These are phyloP conservation scores for Phrynosoma blainvillii DNA, from an alignment of 2,113 vertebrate genomes.

Conservation along the genomic window DNA sequence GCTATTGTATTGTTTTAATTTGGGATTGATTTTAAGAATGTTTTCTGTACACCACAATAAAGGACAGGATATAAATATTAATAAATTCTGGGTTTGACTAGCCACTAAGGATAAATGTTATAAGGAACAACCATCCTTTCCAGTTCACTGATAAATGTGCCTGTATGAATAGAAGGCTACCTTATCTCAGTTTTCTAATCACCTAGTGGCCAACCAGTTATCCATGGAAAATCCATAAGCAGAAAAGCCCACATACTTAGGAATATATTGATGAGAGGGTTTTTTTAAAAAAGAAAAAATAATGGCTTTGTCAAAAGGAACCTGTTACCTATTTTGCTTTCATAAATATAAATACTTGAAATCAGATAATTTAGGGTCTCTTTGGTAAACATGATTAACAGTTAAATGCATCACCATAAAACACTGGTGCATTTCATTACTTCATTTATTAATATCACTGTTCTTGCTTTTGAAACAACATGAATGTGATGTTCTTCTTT, in stretches of 20 bases:
- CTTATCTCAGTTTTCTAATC: too few relatives aligned
- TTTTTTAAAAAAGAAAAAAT: constrained; percentile 14
- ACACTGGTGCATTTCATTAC: constrained; percentile 3
- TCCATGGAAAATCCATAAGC: too few relatives aligned
- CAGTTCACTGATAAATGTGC: too few relatives aligned
- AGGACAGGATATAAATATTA: too few relatives aligned
- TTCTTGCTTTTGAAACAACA: constrained; percentile 1
- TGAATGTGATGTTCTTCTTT: constrained; percentile 3
- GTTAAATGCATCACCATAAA: neutral
- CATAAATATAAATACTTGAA: constrained; percentile 12
- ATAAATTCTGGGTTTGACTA: too few relatives aligned
- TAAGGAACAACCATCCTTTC: too few relatives aligned
- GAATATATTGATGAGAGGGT: constrained; percentile 1
- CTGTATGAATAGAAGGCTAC: too few relatives aligned
- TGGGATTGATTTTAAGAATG: too few relatives aligned
- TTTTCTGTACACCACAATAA: too few relatives aligned
- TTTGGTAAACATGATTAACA: constrained; percentile 37
- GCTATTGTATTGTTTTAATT: too few relatives aligned
- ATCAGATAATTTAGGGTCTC: constrained; percentile 4
- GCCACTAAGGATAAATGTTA: too few relatives aligned
- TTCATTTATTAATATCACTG: constrained; percentile 33
- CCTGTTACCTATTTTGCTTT: constrained; percentile 13
- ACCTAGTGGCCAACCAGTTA: too few relatives aligned
- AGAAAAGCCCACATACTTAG: neutral
- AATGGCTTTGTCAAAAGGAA: constrained; percentile 11